Conservation (phyloP, 2,113 vertebrate genomes). For the Acrocephalus arundinaceus region DNA sequence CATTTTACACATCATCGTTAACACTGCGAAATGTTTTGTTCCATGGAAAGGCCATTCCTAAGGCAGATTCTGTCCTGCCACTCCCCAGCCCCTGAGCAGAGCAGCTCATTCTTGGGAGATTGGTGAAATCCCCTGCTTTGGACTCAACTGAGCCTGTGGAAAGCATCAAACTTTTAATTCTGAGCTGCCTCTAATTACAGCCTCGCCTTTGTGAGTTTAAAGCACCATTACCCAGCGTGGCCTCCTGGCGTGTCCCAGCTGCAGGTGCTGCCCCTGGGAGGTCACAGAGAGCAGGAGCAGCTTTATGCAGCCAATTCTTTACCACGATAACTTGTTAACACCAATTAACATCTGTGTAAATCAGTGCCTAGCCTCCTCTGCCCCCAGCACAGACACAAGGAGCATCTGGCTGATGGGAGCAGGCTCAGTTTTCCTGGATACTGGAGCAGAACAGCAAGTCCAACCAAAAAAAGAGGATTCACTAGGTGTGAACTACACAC, state of each 20-base stretch:
- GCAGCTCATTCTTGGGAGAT: accelerated
- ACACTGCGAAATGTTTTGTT: accelerated
- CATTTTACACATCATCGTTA: background rate
- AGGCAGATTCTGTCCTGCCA: background rate
- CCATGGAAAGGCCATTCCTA: accelerated
- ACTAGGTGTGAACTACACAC: accelerated
- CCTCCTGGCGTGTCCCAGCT: background rate
- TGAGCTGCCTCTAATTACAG: background rate
- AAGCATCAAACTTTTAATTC: background rate
- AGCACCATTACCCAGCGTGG: accelerated
- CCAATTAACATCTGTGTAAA: background rate
- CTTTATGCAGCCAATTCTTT: background rate
- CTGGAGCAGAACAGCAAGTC: background rate
- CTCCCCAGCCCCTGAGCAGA: background rate
- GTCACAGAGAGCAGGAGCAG: background rate
- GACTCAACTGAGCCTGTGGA: background rate
- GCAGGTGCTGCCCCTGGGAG: background rate
- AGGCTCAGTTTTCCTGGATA: background rate
- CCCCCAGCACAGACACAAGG: background rate
- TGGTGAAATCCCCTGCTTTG: background rate
- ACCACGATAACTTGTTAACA: background rate
- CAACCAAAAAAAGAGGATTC: background rate
- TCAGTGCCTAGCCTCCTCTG: background rate
- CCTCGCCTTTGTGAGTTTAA: background rate
- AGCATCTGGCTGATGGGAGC: background rate